phyloP scores from a whole-genome alignment of 2,797 vertebrate genomes.

The Oreochromis mossambicus region DNA sequence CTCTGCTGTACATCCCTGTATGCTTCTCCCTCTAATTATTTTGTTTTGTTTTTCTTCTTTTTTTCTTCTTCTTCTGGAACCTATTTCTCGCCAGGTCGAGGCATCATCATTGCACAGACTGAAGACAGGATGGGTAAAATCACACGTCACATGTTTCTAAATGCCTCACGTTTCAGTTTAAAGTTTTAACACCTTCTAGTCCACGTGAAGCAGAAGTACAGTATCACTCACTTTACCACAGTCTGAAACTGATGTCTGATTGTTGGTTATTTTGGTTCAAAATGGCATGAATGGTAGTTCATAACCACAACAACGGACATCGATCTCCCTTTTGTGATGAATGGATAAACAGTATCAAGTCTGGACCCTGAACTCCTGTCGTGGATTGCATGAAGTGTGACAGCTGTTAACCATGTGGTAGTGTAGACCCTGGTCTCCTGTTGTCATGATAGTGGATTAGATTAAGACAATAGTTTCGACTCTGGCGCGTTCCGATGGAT shows the following conservation, averaged over 20 bases:
- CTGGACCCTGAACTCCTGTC: slow-evolving; percentile 66
- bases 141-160: slow-evolving; percentile 60
- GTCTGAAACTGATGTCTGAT: slow-evolving; percentile 30
- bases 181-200: slow-evolving; percentile 53
- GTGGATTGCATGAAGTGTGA: slow-evolving; percentile 53
- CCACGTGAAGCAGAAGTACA: slow-evolving; percentile 58
- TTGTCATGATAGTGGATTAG: slow-evolving; percentile 61
- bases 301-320: slow-evolving; percentile 16
- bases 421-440: slow-evolving; percentile 70
- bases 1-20: slow-evolving; percentile 74
- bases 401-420: slow-evolving; percentile 32
- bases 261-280: slow-evolving; percentile 46
- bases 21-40: slow-evolving; percentile 34
- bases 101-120: slow-evolving; percentile 64
- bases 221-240: slow-evolving; percentile 43
- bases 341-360: slow-evolving; percentile 50
- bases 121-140: slow-evolving; percentile 51
- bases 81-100: slow-evolving; percentile 52
- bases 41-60: slow-evolving; percentile 29
- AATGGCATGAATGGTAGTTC: slow-evolving; percentile 39
- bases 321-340: slow-evolving; percentile 5
- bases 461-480: slow-evolving; percentile 83
- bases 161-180: slow-evolving; percentile 54
- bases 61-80: slow-evolving; percentile 21
- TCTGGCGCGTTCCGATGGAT: slow-evolving; percentile 77